phyloP scores from a whole-genome alignment of 2,888 invertebrate species.

The Scotopteryx bipunctaria region DNA sequence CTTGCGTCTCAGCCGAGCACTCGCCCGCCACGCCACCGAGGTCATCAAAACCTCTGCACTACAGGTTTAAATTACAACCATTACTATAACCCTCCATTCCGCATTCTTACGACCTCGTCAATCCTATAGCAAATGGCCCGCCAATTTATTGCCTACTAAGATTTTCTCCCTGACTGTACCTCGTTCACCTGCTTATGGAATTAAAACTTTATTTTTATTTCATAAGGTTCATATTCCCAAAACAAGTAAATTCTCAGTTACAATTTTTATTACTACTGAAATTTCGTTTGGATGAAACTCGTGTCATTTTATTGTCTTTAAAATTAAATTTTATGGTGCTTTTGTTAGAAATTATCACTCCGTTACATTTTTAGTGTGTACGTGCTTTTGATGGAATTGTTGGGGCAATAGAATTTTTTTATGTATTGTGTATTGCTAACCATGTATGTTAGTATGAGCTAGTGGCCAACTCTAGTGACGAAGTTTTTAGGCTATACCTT shows the following conservation, averaged over 20 bases:
- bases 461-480: too few relatives aligned
- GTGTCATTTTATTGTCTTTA: conserved; percentile 30
- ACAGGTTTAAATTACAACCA: neutral
- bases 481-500: too few relatives aligned
- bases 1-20: too few relatives aligned
- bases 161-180: conserved; percentile 15
- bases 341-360: conserved; percentile 20
- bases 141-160: conserved; percentile 15
- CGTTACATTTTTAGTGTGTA: conserved; percentile 8
- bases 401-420: conserved; percentile 8
- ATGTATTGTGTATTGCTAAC: neutral
- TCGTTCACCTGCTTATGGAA: neutral
- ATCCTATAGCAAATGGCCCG: conserved; percentile 12
- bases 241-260: neutral
- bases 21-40: too few relatives aligned
- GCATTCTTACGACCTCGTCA: conserved; percentile 11
- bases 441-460: too few relatives aligned
- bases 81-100: neutral
- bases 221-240: conserved; percentile 4
- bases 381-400: conserved; percentile 9
- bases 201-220: neutral
- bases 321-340: conserved; percentile 31
- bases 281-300: conserved; percentile 31
- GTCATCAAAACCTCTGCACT: too few relatives aligned
- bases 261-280: conserved; percentile 20